Percentiles rank a stretch among this genome's conserved stretches.
These are phyloP conservation scores for Cynopterus brachyotis DNA, from an alignment of 2,113 vertebrate genomes.

Conservation along the genomic window DNA sequence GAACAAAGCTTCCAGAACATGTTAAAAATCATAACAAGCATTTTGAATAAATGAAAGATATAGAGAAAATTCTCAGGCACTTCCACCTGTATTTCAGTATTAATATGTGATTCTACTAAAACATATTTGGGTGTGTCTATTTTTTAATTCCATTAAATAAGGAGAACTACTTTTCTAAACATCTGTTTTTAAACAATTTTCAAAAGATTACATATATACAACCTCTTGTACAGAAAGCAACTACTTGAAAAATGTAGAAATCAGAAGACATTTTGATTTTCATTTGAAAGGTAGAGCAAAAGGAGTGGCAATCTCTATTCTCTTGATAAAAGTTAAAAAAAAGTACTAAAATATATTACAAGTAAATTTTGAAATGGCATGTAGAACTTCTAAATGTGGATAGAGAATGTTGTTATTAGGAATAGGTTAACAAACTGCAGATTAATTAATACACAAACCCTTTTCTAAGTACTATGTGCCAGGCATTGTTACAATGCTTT, in stretches of 20 bases:
- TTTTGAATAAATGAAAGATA: neutral
- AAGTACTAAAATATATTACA: neutral
- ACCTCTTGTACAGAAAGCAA: neutral
- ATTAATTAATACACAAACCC: neutral
- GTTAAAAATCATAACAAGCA: neutral
- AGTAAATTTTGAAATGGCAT: neutral
- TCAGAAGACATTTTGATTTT: neutral
- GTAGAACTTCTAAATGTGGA: neutral
- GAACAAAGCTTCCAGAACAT: neutral
- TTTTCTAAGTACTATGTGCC: neutral
- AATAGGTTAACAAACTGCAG: neutral
- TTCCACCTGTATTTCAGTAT: neutral
- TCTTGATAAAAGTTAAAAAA: neutral
- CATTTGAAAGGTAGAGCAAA: neutral
- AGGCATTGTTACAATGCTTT: neutral
- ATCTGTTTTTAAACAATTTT: neutral
- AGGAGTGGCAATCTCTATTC: neutral
- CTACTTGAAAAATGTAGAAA: neutral
- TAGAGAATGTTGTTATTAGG: neutral
- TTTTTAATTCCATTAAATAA: neutral
- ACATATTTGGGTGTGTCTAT: neutral
- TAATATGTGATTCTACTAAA: neutral
- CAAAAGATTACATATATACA: neutral
- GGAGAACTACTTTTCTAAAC: neutral
- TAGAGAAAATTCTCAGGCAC: neutral